These are phyloP conservation scores for Amblyjoppa proteus DNA, from an alignment of 2,888 invertebrate genomes.

Conservation along the genomic window DNA sequence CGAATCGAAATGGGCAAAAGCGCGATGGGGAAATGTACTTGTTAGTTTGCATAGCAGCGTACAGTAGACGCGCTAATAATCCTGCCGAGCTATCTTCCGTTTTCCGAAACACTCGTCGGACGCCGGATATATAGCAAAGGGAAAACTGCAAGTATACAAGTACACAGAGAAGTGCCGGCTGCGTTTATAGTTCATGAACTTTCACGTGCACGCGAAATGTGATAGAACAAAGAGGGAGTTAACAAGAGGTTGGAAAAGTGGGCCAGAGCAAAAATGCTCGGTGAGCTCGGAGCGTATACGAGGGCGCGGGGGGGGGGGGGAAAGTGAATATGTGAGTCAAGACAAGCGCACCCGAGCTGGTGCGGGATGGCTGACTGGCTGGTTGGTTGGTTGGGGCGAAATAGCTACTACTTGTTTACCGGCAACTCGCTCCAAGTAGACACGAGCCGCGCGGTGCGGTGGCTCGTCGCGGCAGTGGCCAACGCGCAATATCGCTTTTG, in stretches of 20 bases:
- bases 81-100: constrained; percentile 1
- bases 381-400: constrained; percentile 31
- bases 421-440: constrained; percentile 51
- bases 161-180: background rate
- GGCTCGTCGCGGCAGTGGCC: constrained; percentile 10
- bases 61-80: constrained; percentile 31
- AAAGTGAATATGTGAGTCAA: background rate
- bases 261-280: constrained; percentile 62
- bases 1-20: constrained; percentile 51
- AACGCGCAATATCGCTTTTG: constrained; percentile 58
- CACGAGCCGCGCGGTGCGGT: constrained; percentile 28
- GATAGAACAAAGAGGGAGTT: constrained; percentile 60
- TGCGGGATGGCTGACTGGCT: constrained; percentile 53
- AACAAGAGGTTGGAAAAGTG: constrained; percentile 64
- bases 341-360: constrained; percentile 32
- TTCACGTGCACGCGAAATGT: constrained; percentile 61
- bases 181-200: constrained; percentile 67
- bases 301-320: background rate
- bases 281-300: constrained; percentile 33
- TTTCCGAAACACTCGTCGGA: constrained; percentile 1
- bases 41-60: constrained; percentile 1
- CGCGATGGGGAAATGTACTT: constrained; percentile 33
- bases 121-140: background rate
- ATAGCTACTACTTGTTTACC: constrained; percentile 67
- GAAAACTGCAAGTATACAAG: constrained; percentile 24